Evolutionary conservation across 37 sponge, comb jelly and placozoan species (phyloP), one percentile per base, ranked within the genome.

Genomic region (Eunapius fragilis): DNA sequence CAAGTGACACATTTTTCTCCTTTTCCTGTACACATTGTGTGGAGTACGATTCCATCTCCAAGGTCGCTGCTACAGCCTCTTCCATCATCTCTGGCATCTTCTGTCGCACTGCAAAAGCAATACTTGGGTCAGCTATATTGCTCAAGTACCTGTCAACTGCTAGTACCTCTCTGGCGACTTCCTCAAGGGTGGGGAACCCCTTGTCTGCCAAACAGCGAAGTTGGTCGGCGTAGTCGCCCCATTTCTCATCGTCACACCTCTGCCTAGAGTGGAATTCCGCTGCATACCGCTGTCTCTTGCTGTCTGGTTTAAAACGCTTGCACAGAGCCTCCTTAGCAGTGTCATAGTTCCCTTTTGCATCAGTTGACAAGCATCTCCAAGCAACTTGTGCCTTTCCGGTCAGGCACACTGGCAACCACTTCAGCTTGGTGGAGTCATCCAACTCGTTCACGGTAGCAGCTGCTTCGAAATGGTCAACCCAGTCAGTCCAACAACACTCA

Each of bases 41-140:
- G 2, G 76, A 41, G 70, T 86, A 91, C 17, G 86, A 75, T 71
- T 91, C 87, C 84, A 91, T 77, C 69, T 91, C 91, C 33, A 83
- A 36, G 22, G 91, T 91, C 23, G 87, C 84, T 25, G 49, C 38
- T 30, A 91, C 91, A 25, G 87, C 84, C 35, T 72, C 87, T 48
- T 87, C 84, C 69, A 91, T 45, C 2, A 58, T 87, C 47, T 58
- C 68, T 7, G 91, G 91, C 34, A 25, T 50, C 71, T 48, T 76
- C 83, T 91, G 87, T 71, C 47, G 47, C 9, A 91, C 91, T 25
- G 70, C 27, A 49, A 89, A 85, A 19, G 81, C 75, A 6, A 89
- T 71, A 28, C 75, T 81, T 3, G 85, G 86, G 28, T 74, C 35
- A 6, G 67, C 48, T 33, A 84, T 28, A 31, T 73, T 76, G 2